A percentile compares a stretch with the other conserved stretches of the same genome.
phyloP scores from a whole-genome alignment of 2,797 vertebrate species.

The Sylvilagus floridanus region DNA sequence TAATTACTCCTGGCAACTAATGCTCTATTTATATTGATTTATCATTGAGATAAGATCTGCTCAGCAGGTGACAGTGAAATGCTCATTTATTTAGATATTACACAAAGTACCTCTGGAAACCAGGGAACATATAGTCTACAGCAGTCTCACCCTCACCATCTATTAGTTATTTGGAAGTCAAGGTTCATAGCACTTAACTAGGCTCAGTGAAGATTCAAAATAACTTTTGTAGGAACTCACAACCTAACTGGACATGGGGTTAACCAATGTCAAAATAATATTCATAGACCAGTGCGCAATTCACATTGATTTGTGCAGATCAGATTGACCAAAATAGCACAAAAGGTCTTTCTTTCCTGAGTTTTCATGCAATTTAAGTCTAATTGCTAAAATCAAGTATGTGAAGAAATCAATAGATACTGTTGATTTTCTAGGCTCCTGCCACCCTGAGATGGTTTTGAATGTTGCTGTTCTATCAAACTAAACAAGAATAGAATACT shows the following conservation, averaged over 20 bases:
- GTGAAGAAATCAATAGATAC: slow-evolving; percentile 76
- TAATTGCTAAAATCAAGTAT: slow-evolving; percentile 76
- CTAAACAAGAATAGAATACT: slow-evolving; percentile 75
- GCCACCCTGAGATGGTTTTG: slow-evolving; percentile 70
- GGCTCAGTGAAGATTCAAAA: slow-evolving; percentile 35
- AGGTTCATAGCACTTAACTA: slow-evolving; percentile 54
- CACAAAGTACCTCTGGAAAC: slow-evolving; percentile 1
- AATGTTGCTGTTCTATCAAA: slow-evolving; percentile 77
- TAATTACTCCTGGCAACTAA: neutral
- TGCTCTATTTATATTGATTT: neutral
- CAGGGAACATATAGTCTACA: neutral
- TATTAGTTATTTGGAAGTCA: slow-evolving; percentile 29
- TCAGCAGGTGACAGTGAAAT: neutral
- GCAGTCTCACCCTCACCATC: neutral
- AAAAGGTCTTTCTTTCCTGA: slow-evolving; percentile 43
- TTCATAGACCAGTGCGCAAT: slow-evolving; percentile 17
- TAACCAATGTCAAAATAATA: slow-evolving; percentile 72
- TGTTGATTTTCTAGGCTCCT: slow-evolving; percentile 79
- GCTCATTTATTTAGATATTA: neutral
- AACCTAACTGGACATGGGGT: neutral
- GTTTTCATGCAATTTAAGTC: slow-evolving; percentile 68
- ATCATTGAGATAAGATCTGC: neutral
- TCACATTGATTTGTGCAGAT: slow-evolving; percentile 35
- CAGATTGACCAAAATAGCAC: slow-evolving; percentile 50
- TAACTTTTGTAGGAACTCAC: slow-evolving; percentile 31